phyloP scores from a whole-genome alignment of 2,797 vertebrate species.

The Arctocebus calabarensis region DNA sequence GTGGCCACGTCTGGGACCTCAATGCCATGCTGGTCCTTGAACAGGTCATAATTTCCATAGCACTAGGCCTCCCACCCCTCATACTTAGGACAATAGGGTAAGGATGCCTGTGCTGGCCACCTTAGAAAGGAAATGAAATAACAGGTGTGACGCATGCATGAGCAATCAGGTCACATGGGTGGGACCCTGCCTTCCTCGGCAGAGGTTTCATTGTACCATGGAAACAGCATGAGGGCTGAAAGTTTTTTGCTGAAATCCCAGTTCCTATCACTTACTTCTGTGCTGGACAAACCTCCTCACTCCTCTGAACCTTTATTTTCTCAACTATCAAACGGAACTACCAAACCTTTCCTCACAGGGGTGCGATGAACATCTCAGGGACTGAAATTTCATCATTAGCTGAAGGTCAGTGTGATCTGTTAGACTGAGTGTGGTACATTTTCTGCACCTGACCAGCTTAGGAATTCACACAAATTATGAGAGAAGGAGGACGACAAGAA shows the following conservation, averaged over 20 bases:
- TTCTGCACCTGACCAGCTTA: neutral
- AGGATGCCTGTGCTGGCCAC: neutral
- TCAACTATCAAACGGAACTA: neutral
- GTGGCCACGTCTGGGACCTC: neutral
- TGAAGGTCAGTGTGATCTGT: neutral
- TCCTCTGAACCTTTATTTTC: neutral
- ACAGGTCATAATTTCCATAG: neutral
- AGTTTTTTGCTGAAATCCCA: neutral
- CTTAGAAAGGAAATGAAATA: neutral
- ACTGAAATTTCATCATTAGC: neutral
- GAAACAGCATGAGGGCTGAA: neutral
- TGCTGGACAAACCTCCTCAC: neutral
- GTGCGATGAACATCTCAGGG: neutral
- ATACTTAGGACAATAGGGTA: neutral
- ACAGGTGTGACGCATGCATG: accelerated
- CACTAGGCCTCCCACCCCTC: neutral
- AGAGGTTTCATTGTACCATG: accelerated
- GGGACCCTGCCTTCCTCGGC: neutral
- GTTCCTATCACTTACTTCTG: neutral
- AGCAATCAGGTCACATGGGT: accelerated
- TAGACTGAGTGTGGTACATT: neutral
- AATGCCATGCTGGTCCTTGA: neutral
- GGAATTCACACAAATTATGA: neutral
- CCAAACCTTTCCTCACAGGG: neutral
- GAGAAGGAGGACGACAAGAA: neutral